phyloP scores from a whole-genome alignment of 2,797 vertebrate genomes.

The Otolemur crassicaudatus region DNA sequence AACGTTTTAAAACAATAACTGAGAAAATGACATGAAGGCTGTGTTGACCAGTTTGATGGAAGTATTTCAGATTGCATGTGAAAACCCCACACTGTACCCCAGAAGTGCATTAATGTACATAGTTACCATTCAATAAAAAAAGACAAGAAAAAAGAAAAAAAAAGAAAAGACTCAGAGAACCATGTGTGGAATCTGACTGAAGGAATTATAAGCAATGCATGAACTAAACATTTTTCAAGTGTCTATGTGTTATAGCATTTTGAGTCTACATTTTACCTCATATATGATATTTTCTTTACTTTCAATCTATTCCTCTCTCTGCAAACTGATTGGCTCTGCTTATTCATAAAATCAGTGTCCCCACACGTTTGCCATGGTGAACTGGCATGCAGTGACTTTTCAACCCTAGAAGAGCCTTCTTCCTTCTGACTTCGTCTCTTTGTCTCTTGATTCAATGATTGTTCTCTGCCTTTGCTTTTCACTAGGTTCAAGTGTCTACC shows the following conservation, averaged over 20 bases:
- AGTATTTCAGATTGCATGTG: too few species aligned
- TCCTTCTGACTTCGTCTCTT: background rate
- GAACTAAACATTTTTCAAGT: background rate
- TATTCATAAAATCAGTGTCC: background rate
- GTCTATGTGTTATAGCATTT: background rate
- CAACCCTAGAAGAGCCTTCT: background rate
- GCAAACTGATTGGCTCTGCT: background rate
- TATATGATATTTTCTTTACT: background rate
- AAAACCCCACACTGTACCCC: too few species aligned
- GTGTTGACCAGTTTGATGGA: too few species aligned
- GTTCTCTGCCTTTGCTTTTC: background rate
- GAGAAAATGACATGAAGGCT: too few species aligned
- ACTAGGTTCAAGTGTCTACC: background rate
- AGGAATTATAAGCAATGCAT: background rate
- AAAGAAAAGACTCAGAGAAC: conserved; percentile 1
- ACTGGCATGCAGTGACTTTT: background rate
- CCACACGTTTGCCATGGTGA: background rate
- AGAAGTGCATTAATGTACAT: too few species aligned
- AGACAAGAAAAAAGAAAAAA: too few species aligned
- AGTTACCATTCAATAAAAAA: too few species aligned
- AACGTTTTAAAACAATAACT: too few species aligned
- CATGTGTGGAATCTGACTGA: background rate
- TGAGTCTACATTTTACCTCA: background rate
- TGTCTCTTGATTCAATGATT: background rate
- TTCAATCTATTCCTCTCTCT: background rate